phyloP scores from a whole-genome alignment of 2,797 vertebrate species.

The Sternotherus odoratus region DNA sequence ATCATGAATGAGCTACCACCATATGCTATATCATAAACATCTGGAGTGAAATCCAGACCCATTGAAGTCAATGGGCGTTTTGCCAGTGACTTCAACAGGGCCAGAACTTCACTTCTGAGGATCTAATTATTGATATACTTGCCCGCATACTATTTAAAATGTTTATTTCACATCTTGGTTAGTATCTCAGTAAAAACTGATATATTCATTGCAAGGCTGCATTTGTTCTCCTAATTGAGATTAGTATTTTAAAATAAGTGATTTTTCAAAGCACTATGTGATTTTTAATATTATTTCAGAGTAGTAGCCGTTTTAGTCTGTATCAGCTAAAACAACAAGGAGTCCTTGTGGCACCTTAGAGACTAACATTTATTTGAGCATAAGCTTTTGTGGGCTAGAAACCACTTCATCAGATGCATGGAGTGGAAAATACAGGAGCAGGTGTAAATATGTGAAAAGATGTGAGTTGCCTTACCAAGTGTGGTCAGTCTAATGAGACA shows the following conservation, averaged over 20 bases:
- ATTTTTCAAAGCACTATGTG: not conserved
- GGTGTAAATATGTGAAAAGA: too few species aligned
- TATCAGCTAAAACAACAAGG: too few species aligned
- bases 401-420: too few species aligned
- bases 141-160: not conserved
- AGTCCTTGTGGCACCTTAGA: too few species aligned
- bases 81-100: not conserved
- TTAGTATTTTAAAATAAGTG: not conserved
- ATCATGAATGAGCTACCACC: not conserved
- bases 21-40: not conserved
- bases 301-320: too few species aligned
- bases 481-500: too few species aligned
- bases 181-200: not conserved
- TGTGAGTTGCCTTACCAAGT: too few species aligned
- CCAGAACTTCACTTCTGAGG: not conserved
- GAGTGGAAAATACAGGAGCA: too few species aligned
- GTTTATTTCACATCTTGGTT: not conserved
- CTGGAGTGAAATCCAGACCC: not conserved
- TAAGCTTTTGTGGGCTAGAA: too few species aligned
- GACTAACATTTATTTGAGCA: too few species aligned
- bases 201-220: not conserved
- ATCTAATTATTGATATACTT: not conserved
- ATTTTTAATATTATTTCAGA: too few species aligned
- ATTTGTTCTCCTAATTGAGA: accelerated
- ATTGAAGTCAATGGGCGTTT: not conserved